These are phyloP conservation scores for Cydia pomonella DNA, from an alignment of 1,140 invertebrate genomes.

Conservation along the genomic window DNA sequence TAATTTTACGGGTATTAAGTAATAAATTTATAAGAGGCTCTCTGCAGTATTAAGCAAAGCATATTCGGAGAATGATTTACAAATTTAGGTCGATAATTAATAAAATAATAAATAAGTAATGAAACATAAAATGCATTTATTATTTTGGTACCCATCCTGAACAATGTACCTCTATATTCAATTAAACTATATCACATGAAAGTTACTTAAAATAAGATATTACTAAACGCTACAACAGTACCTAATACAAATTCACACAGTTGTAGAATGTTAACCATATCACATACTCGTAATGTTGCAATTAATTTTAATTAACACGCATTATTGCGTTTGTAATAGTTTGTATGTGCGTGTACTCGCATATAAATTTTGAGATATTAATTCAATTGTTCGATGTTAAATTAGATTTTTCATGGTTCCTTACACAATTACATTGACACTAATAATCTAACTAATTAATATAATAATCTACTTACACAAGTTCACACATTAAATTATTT, in stretches of 20 bases:
- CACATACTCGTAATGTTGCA: background rate
- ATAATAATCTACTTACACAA: background rate
- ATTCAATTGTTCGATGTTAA: background rate
- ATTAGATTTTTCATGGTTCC: background rate
- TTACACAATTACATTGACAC: background rate
- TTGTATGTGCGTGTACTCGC: background rate
- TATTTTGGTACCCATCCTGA: background rate
- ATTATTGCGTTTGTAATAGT: background rate
- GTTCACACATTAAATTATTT: background rate
- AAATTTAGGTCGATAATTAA: background rate
- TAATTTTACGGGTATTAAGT: slow-evolving; percentile 23
- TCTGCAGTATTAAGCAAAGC: slow-evolving; percentile 7
- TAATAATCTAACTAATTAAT: background rate
- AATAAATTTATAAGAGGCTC: slow-evolving; percentile 19
- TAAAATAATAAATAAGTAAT: background rate
- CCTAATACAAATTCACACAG: background rate
- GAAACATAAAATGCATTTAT: background rate
- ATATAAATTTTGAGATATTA: background rate
- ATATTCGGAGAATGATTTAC: background rate
- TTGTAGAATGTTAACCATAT: background rate
- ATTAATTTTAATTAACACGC: background rate
- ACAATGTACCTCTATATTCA: background rate
- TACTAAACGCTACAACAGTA: background rate
- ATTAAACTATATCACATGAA: background rate
- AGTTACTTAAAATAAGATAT: background rate